Base-by-base conservation (phyloP, 92 coral and sea anemone genomes). In the Hydrozoanthus gracilis region DNA sequence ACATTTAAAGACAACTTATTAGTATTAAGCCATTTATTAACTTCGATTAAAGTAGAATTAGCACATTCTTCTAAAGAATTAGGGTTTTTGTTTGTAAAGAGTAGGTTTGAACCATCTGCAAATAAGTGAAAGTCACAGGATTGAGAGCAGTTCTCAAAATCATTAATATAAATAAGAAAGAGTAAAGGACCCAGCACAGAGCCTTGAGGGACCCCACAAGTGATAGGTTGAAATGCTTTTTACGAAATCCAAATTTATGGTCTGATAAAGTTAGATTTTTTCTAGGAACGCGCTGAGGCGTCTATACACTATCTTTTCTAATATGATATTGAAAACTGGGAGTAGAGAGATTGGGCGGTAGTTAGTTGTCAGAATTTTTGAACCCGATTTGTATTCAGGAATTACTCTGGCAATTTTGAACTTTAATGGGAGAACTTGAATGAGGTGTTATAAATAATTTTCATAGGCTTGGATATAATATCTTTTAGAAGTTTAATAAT, bases 371-470 rank as follows among this genome's bases (percentile, higher is more conserved):
- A 61, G 18, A 82, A 82, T 17, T 4, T 51, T 52, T 10, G 91
- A 69, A 15, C 90, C 90, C 55, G 83, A 78, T 72, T 84, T 50
- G 44, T 84, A 73, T 45, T 72, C 88, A 58, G 83, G 83, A 72
- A 88, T 69, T 14, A 65, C 71, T 65, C 17, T 65, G 20, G 71
- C 15, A 8, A 65, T 35, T 65, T 65, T 65, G 18, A 65, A 5
- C 20, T 65, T 65, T 35, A 69, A 87, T 7, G 90, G 87, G 70
- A 80, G 87, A 12, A 65, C 58, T 62, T 54, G 8, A 87, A 87
- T 16, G 90, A 87, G 84, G 51, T 50, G 64, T 87, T 79, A 49
- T 35, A 70, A 12, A 88, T 20, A 51, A 82, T 72, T 75, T 73
- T 87, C 73, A 88, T 49, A 44, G 88, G 83, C 20, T 51, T 69